A percentile compares a stretch with the other conserved stretches of the same genome.
phyloP scores from a whole-genome alignment of 2,113 vertebrate genomes.

The Struthidea cinerea region DNA sequence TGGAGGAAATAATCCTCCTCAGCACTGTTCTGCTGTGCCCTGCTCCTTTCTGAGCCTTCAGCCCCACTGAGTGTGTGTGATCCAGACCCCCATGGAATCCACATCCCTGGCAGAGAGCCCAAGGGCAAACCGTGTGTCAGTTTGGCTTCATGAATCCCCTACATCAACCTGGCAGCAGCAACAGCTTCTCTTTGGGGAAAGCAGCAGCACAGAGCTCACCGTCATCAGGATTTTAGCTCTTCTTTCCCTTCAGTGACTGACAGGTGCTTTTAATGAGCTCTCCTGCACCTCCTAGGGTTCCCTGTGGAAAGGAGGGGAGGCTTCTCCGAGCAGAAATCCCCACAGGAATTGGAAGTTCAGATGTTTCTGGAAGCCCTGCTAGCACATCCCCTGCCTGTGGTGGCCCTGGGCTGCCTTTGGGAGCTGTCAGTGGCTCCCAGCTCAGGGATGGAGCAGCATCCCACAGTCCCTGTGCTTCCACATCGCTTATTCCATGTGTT shows the following conservation, averaged over 20 bases:
- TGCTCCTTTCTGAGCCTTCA: neutral
- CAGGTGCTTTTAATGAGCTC: neutral
- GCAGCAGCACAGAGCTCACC: neutral
- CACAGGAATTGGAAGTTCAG: neutral
- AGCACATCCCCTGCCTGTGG: neutral
- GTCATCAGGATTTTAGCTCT: neutral
- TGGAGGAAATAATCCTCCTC: neutral
- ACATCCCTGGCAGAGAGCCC: rapidly evolving
- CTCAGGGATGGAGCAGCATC: neutral
- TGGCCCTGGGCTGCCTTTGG: neutral
- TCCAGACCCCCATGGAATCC: neutral
- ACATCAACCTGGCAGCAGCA: neutral
- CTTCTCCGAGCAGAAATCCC: neutral
- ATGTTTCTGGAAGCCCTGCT: neutral
- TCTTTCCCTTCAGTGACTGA: neutral
- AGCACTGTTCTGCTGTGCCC: neutral
- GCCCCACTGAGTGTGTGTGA: rapidly evolving
- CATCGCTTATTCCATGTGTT: neutral
- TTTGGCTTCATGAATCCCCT: neutral
- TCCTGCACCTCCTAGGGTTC: neutral
- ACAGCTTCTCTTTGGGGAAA: neutral
- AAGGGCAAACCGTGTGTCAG: neutral
- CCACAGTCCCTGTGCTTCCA: neutral
- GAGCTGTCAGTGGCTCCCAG: neutral
- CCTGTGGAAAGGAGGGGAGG: neutral